These are phyloP conservation scores for Trematocara marginatum DNA, from an alignment of 2,113 vertebrate species.

Conservation along the genomic window DNA sequence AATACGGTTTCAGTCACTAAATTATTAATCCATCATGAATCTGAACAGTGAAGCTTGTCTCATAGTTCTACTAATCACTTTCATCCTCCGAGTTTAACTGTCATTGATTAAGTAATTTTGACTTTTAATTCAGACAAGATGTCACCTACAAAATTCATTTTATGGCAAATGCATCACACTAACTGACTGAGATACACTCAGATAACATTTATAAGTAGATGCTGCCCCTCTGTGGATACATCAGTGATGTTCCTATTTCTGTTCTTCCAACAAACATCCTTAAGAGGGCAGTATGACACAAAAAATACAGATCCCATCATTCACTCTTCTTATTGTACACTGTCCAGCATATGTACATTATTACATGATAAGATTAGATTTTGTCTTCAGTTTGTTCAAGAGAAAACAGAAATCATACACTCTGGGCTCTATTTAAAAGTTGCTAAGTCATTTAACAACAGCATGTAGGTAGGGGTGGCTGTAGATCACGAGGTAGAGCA, in stretches of 20 bases:
- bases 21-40: not conserved
- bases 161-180: not conserved
- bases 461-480: not conserved
- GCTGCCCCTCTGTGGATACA: not conserved
- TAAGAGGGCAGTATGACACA: constrained; percentile 44
- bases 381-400: not conserved
- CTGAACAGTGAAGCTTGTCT: not conserved
- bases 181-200: not conserved
- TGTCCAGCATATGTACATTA: not conserved
- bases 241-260: not conserved
- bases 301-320: not conserved
- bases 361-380: not conserved
- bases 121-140: not conserved
- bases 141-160: not conserved
- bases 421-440: not conserved
- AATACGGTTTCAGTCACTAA: not conserved
- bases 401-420: not conserved
- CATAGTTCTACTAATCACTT: not conserved
- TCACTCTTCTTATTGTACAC: not conserved
- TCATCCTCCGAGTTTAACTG: not conserved
- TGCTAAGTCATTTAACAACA: not conserved
- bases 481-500: not conserved
- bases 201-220: not conserved
- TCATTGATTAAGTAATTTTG: not conserved
- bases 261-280: not conserved